Conservation (phyloP, 2,888 invertebrate genomes). For the Tineola bisselliella region DNA sequence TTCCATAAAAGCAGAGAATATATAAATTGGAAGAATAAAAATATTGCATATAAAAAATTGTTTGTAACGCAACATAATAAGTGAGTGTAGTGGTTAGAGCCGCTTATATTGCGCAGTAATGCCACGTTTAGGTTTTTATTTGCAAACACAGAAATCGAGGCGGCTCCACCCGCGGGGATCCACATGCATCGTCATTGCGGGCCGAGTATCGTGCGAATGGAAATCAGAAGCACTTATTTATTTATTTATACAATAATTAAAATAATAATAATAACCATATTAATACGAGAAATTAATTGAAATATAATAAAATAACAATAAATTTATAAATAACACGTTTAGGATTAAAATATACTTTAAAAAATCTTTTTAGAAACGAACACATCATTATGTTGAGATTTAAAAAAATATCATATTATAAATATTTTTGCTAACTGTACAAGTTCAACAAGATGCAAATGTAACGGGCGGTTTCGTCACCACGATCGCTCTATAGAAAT, state of each 20-base stretch:
- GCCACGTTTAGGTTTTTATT: constrained; percentile 36
- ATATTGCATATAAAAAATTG: background rate
- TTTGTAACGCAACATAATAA: constrained; percentile 2
- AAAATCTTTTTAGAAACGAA: too few relatives aligned
- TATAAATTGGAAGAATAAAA: background rate
- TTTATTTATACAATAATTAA: background rate
- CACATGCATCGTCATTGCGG: constrained; percentile 39
- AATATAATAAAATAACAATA: too few relatives aligned
- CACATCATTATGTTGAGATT: too few relatives aligned
- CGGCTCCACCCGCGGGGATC: constrained; percentile 29
- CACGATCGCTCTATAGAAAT: constrained; percentile 18
- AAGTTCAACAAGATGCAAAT: constrained; percentile 32
- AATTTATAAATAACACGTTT: too few relatives aligned
- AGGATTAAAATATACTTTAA: too few relatives aligned
- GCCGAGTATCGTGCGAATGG: constrained; percentile 28
- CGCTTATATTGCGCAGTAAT: constrained; percentile 19
- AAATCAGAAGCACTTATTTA: constrained; percentile 9
- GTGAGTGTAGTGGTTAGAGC: background rate
- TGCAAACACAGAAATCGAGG: constrained; percentile 39
- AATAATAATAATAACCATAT: background rate
- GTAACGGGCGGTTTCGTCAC: constrained; percentile 32
- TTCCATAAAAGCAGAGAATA: background rate
- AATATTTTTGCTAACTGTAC: constrained; percentile 24
- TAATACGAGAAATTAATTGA: too few relatives aligned
- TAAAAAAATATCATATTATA: background rate